Evolutionary conservation across 2,113 vertebrate species (phyloP).

Genomic region (Spea multiplicata): DNA sequence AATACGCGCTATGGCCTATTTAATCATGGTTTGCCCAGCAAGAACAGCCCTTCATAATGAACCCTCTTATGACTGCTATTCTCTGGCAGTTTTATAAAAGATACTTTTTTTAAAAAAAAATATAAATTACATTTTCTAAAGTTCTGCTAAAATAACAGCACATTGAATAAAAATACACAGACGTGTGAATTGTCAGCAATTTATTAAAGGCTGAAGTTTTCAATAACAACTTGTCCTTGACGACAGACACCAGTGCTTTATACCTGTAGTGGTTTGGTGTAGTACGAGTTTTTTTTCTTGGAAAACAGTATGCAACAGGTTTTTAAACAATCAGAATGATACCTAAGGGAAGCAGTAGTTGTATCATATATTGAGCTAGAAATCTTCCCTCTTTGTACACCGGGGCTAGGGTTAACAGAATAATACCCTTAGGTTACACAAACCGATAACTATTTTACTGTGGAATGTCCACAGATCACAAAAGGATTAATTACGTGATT

Average conservation of each 20-base stretch:
- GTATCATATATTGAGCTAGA: not conserved
- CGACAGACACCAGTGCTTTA: slow-evolving; percentile 45
- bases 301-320: slow-evolving; percentile 43
- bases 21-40: too few relatives aligned
- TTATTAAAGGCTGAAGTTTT: slow-evolving; percentile 62
- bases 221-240: slow-evolving; percentile 53
- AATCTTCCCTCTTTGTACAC: not conserved
- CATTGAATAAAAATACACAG: slow-evolving; percentile 49
- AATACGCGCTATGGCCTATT: too few relatives aligned
- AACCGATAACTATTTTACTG: not conserved
- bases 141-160: not conserved
- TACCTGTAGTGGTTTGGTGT: slow-evolving; percentile 13
- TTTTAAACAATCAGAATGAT: slow-evolving; percentile 25
- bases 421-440: not conserved
- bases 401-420: not conserved
- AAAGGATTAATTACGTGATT: not conserved
- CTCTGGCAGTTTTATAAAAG: too few relatives aligned
- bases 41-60: too few relatives aligned
- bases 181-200: slow-evolving; percentile 58
- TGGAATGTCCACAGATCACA: not conserved
- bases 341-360: slow-evolving; percentile 17
- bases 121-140: too few relatives aligned
- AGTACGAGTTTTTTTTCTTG: slow-evolving; percentile 7
- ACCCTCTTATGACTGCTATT: too few relatives aligned
- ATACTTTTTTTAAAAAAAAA: too few relatives aligned